A percentile compares a stretch with the other conserved stretches of the same genome.
These are phyloP conservation scores for Sylvicola fuscatus DNA, from an alignment of 2,888 invertebrate species.

Conservation along the genomic window DNA sequence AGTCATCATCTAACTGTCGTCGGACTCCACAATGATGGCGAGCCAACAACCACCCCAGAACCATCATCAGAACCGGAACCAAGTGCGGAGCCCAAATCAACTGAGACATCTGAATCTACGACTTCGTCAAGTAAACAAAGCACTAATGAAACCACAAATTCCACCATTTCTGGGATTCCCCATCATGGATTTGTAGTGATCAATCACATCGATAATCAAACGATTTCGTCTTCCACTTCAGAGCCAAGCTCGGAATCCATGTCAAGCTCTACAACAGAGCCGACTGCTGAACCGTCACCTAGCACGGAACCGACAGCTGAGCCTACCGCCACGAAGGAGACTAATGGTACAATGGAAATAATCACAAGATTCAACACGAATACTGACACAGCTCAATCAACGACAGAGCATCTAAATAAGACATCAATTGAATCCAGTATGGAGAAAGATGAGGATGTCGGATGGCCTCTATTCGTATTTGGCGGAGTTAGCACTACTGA, in stretches of 20 bases:
- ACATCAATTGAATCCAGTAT: conserved; percentile 1
- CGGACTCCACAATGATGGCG: too few relatives aligned
- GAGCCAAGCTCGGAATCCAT: conserved; percentile 17
- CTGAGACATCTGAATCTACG: conserved; percentile 9
- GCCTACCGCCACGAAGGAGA: conserved; percentile 5
- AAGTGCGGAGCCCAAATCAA: conserved; percentile 1
- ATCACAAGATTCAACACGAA: too few relatives aligned
- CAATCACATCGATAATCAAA: too few relatives aligned
- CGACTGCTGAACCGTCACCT: conserved; percentile 4
- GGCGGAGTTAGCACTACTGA: too few relatives aligned
- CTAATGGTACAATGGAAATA: neutral
- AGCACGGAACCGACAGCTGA: conserved; percentile 1
- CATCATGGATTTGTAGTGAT: too few relatives aligned
- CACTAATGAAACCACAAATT: too few relatives aligned
- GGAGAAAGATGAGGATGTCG: too few relatives aligned
- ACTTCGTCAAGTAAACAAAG: too few relatives aligned
- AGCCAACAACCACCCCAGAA: neutral
- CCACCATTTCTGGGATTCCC: too few relatives aligned
- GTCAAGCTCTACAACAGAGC: conserved; percentile 11
- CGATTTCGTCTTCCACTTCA: neutral
- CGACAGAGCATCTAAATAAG: conserved; percentile 3
- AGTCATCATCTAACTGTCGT: too few relatives aligned
- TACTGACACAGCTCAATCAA: neutral
- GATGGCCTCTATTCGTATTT: too few relatives aligned
- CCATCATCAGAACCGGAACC: conserved; percentile 4